Evolutionary conservation across 2,113 vertebrate species (phyloP), one percentile per base, ranked within the genome.

Genomic region (Riparia riparia): DNA sequence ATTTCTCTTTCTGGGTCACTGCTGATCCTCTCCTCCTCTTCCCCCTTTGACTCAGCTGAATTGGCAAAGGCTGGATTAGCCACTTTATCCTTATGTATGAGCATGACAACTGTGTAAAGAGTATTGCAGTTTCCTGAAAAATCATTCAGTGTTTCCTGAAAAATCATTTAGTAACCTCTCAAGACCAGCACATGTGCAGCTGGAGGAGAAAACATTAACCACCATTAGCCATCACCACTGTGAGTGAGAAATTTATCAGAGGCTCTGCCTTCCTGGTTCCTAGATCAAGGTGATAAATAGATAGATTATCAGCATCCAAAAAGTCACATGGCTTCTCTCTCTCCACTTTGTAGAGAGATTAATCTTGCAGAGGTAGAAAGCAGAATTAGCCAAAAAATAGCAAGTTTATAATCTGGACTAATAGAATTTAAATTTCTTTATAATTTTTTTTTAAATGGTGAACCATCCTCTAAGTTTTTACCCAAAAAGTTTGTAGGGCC

Each of bases 281-380:
- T 66, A 32, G 47, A n/a, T 65, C 66, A 80, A 54, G 56, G 39
- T 63, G 69, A 93, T 73, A 93, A 91, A 95, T 51, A 96, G 88
- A 92, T 4, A 69, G 26, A 47, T 37, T 21, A 54, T 39, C 76
- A 92, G 34, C 41, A 60, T 65, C 45, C 14, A 1, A 72, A 77
- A 69, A 91, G 56, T 66, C 11, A 2, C 9, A 6, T 26, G n/a
- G 32, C 24, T 90, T 61, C 60, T 87, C 71, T 86, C 78, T 87
- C 26, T 68, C 22, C 5, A 3, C 39, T 90, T 79, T 47, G n/a
- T 39, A 41, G 22, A 72, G 17, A 88, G 26, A 45, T 89, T 70
- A 77, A 54, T 50, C 50, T 80, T 90, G 47, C 66, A 73, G 45
- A 57, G 4, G 37, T 26, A 57, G 20, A 79, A 79, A 77, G n/a